Percentiles rank a stretch among this genome's conserved stretches.
Evolutionary conservation across 2,113 vertebrate species (phyloP).

Genomic region (Neopipo cinnamomea): DNA sequence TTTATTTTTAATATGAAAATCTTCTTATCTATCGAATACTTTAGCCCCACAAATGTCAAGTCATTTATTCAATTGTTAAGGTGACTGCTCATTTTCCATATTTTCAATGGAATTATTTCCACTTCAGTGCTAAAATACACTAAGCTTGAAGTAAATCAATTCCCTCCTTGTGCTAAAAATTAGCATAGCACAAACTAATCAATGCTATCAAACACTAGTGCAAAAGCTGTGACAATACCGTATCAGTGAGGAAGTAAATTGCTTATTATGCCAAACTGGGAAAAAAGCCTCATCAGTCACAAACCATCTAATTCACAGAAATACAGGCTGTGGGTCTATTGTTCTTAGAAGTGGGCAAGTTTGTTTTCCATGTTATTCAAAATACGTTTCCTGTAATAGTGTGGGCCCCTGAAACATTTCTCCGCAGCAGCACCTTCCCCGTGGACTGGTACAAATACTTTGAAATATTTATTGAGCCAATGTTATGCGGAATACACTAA

Average conservation of each 20-base stretch:
- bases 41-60: constrained; percentile 81
- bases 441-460: neutral
- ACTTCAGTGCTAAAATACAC: constrained; percentile 80
- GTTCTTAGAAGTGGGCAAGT: neutral
- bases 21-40: constrained; percentile 77
- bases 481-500: accelerated
- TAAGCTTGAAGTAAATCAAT: constrained; percentile 80
- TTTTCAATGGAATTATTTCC: constrained; percentile 77
- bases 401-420: neutral
- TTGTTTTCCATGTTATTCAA: neutral
- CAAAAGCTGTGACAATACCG: constrained; percentile 68
- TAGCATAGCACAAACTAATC: constrained; percentile 59
- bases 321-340: neutral
- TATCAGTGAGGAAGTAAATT: constrained; percentile 66
- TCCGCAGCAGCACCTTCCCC: neutral
- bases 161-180: constrained; percentile 56
- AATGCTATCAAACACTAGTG: constrained; percentile 58
- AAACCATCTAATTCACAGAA: constrained; percentile 59
- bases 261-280: constrained; percentile 64
- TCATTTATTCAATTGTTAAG: constrained; percentile 80
- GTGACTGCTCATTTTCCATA: constrained; percentile 77
- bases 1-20: constrained; percentile 81
- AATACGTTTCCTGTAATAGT: neutral
- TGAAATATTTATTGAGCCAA: neutral
- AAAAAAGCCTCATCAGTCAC: constrained; percentile 59